Conservation (phyloP, 2,113 vertebrate genomes). For the Beaufortia kweichowensis region DNA sequence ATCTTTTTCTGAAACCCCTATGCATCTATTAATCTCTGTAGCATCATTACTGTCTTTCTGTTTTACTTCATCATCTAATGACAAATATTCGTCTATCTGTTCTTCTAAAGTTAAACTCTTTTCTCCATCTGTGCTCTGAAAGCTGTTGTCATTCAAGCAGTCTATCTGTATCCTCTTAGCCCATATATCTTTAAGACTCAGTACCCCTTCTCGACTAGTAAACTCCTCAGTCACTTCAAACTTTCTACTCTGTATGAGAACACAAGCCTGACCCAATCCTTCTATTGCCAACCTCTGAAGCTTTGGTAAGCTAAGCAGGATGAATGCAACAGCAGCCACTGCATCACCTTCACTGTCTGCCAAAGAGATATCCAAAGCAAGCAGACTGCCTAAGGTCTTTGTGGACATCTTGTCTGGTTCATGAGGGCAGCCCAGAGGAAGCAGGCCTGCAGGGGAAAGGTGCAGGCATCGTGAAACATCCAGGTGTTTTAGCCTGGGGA, state of each 20-base stretch:
- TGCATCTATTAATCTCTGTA: conserved; percentile 20
- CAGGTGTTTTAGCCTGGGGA: conserved; percentile 64
- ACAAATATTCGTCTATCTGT: conserved; percentile 33
- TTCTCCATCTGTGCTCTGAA: conserved; percentile 1
- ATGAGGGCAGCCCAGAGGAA: conserved; percentile 40
- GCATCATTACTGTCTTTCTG: conserved; percentile 28
- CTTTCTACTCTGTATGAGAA: conserved; percentile 57
- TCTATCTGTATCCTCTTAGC: conserved; percentile 43
- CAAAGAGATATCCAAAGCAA: conserved; percentile 71
- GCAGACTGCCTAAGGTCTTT: conserved; percentile 58
- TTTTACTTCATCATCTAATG: conserved; percentile 27
- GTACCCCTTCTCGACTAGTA: conserved; percentile 56
- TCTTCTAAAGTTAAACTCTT: conserved; percentile 32
- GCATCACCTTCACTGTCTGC: conserved; percentile 63
- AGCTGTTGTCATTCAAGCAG: background rate
- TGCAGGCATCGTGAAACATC: conserved; percentile 70
- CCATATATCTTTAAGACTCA: conserved; percentile 63
- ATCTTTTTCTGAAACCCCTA: no score
- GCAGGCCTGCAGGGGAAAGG: conserved; percentile 64
- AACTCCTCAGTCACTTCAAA: conserved; percentile 60
- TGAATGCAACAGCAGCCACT: conserved; percentile 59
- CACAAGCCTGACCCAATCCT: conserved; percentile 64
- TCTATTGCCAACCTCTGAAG: conserved; percentile 68
- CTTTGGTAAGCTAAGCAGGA: conserved; percentile 67
- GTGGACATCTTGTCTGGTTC: conserved; percentile 35